These are phyloP conservation scores for Conops quadrifasciatus DNA, from an alignment of 2,888 invertebrate species.

Conservation along the genomic window DNA sequence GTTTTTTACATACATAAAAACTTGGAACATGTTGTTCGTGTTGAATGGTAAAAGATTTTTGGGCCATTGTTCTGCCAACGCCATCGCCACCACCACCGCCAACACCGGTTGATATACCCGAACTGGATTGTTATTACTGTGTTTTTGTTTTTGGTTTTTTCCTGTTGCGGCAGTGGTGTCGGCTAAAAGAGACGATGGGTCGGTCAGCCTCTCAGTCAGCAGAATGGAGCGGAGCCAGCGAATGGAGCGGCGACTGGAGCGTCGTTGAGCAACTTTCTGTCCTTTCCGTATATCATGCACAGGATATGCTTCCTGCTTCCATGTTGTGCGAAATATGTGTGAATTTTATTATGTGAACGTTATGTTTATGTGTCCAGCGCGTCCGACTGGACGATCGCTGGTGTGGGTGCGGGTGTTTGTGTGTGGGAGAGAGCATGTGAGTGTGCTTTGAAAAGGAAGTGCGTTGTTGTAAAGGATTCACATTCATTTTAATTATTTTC, in stretches of 20 bases:
- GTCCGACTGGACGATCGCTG: conserved; percentile 42
- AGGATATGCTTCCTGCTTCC: conserved; percentile 56
- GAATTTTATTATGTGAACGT: conserved; percentile 61
- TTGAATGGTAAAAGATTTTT: conserved; percentile 51
- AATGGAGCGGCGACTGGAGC: conserved; percentile 27
- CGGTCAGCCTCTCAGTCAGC: not conserved
- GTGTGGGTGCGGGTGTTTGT: conserved; percentile 23
- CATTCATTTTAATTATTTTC: conserved; percentile 52
- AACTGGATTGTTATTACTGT: not conserved
- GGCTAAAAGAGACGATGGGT: not conserved
- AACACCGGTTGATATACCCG: not conserved
- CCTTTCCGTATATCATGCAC: conserved; percentile 41
- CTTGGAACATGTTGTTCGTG: conserved; percentile 51
- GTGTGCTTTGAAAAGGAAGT: conserved; percentile 26
- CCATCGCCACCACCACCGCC: conserved; percentile 37
- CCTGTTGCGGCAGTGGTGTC: not conserved
- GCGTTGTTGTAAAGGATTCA: conserved; percentile 25
- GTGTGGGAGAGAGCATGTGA: not conserved
- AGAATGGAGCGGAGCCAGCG: not conserved
- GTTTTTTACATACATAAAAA: conserved; percentile 43
- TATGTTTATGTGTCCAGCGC: conserved; percentile 55
- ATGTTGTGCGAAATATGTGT: conserved; percentile 60
- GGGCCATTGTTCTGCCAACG: conserved; percentile 40
- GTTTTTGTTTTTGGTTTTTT: not conserved
- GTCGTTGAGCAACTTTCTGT: conserved; percentile 15